Percentiles rank a stretch among this genome's conserved stretches.
Conservation (phyloP, 2,888 invertebrate genomes). For the Hydraecia micacea region DNA sequence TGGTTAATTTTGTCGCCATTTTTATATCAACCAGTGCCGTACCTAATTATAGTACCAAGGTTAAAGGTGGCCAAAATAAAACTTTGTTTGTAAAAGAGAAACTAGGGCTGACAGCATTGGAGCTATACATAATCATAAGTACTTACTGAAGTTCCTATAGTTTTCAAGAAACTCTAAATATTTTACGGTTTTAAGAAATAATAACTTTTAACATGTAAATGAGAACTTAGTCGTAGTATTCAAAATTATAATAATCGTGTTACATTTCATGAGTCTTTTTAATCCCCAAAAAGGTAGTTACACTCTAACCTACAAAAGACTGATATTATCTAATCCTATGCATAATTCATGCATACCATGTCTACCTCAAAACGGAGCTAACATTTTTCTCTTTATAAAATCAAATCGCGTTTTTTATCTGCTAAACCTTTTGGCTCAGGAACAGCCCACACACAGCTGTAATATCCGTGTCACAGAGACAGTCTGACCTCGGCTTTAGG, state of each 20-base stretch:
- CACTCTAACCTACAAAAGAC: not conserved
- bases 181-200: not conserved
- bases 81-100: conserved; percentile 1
- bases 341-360: not conserved
- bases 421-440: not conserved
- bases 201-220: too few species aligned
- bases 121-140: not conserved
- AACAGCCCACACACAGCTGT: not conserved
- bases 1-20: conserved; percentile 26
- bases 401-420: not conserved
- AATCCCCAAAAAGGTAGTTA: not conserved
- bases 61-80: not conserved
- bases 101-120: not conserved
- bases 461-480: conserved; percentile 24
- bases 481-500: conserved; percentile 37
- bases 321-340: not conserved
- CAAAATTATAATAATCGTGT: not conserved
- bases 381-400: not conserved
- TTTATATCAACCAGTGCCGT: conserved; percentile 13
- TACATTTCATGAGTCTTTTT: not conserved
- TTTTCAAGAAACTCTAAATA: not conserved
- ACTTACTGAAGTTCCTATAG: not conserved
- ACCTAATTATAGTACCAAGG: conserved; percentile 28
- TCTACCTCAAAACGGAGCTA: not conserved
- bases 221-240: not conserved